phyloP scores from a whole-genome alignment of 1,140 invertebrate species.

The Chironomus striatipennis region DNA sequence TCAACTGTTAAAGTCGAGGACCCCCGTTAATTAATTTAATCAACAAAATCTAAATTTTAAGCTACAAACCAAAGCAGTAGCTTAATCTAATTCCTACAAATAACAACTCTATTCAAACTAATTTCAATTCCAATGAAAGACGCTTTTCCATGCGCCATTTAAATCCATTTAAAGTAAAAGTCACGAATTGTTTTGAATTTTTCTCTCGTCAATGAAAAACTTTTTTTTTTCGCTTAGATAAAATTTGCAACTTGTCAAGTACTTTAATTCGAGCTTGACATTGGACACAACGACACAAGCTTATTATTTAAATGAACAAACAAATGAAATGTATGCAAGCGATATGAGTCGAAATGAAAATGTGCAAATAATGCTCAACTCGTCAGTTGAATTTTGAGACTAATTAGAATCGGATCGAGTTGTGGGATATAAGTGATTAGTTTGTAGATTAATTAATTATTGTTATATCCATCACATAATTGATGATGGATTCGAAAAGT shows the following conservation, averaged over 20 bases:
- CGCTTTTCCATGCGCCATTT: neutral
- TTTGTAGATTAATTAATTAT: neutral
- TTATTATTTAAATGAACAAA: neutral
- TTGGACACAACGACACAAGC: slow-evolving; percentile 9
- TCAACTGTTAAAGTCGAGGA: too few species aligned
- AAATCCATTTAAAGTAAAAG: neutral
- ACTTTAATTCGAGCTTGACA: slow-evolving; percentile 21
- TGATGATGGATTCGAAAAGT: slow-evolving; percentile 15
- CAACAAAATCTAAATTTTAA: too few species aligned
- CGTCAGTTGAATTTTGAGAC: slow-evolving; percentile 1
- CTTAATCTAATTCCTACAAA: neutral
- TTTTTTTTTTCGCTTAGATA: slow-evolving; percentile 15
- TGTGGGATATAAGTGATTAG: neutral
- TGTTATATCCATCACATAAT: neutral
- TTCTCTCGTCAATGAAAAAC: neutral
- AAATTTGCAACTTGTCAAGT: slow-evolving; percentile 17
- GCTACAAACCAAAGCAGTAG: too few species aligned
- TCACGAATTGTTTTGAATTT: slow-evolving; percentile 21
- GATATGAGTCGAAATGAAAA: too few species aligned
- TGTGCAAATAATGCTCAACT: neutral
- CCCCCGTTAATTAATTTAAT: too few species aligned
- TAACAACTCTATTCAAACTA: too few species aligned
- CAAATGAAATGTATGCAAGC: neutral
- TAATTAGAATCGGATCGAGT: neutral
- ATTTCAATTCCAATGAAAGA: neutral